Conservation (phyloP, 2,888 invertebrate genomes). For the Lasioglossum morio region DNA sequence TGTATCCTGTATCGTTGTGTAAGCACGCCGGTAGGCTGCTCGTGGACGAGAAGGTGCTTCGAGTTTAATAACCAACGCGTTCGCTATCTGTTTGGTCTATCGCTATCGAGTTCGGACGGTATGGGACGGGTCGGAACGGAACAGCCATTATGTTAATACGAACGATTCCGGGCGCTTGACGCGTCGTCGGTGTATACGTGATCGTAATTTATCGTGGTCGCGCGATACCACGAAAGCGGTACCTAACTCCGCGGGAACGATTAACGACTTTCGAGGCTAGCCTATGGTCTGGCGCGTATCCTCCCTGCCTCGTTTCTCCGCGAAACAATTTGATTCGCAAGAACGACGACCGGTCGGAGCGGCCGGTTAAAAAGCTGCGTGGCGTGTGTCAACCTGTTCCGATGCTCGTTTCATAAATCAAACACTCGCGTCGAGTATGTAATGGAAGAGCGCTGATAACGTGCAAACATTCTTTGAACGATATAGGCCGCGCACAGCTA, state of each 20-base stretch:
- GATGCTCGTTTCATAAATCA: constrained; percentile 62
- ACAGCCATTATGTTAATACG: constrained; percentile 27
- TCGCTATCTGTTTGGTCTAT: constrained; percentile 47
- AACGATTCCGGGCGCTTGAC: constrained; percentile 19
- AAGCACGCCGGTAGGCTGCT: too few species aligned
- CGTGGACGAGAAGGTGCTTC: constrained; percentile 22
- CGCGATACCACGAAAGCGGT: constrained; percentile 1
- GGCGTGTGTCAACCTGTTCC: constrained; percentile 40
- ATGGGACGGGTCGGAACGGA: constrained; percentile 11
- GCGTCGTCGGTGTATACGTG: background rate
- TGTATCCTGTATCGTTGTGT: constrained; percentile 34
- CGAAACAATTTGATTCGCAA: background rate
- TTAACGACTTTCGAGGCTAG: background rate
- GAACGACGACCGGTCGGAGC: background rate
- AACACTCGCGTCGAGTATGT: constrained; percentile 51
- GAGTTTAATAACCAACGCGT: constrained; percentile 48
- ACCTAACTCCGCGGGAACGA: background rate
- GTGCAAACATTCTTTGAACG: constrained; percentile 56
- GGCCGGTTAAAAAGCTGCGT: constrained; percentile 34
- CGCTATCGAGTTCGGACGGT: constrained; percentile 19
- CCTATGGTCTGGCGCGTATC: background rate
- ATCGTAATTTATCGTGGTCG: constrained; percentile 24
- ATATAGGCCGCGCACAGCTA: constrained; percentile 9
- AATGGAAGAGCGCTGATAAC: constrained; percentile 60
- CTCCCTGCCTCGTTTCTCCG: background rate